Evolutionary conservation across 30 jellyfish, hydroid and myxozoan species (phyloP), one percentile per base, ranked within the genome.

Genomic region (Hydra vulgaris): DNA sequence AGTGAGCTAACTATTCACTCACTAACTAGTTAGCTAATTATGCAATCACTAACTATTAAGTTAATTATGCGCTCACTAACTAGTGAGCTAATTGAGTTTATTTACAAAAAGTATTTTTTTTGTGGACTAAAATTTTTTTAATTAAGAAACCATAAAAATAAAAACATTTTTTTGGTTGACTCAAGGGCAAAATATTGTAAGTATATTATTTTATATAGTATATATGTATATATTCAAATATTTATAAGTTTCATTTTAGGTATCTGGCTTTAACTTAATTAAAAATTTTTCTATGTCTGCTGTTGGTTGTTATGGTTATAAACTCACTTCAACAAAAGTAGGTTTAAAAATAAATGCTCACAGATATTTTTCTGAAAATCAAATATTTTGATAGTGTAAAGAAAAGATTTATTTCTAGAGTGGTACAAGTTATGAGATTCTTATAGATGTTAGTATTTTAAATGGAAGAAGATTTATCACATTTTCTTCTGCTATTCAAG

Each of bases 271-370:
- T 76, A 40, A 77, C 52, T 25, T 80, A 25, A 22, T 83, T 3
- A 72, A 68, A 24, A 84, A 83, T 74, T 25, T 83, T 18, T 27
- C 81, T 3, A 25, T 83, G 24, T 22, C 77, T 22, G 70, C 67
- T 54, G 72, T 85, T 7, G 90, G 90, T 21, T 16, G 40, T 7
- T 40, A 17, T 20, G 81, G 77, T 20, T 75, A 83, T 77, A 3
- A 88, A 19, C 53, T 83, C 83, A 21, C 61, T 23, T 89, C 90
- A 19, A 18, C 74, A 26, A 83, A 83, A 25, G 90, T 82, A 56
- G 22, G 87, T 79, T 21, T 71, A 15, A 15, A 15, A 71, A 18
- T 15, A 22, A 4, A 40, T 40, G 5, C 12, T 40, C 12, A 40
- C 61, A 40, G 61, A 40, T 12, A 40, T 40, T 40, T 40, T 40